A percentile compares a stretch with the other conserved stretches of the same genome.
These are phyloP conservation scores for Charaxes varanes DNA, from an alignment of 1,140 invertebrate genomes.

Conservation along the genomic window DNA sequence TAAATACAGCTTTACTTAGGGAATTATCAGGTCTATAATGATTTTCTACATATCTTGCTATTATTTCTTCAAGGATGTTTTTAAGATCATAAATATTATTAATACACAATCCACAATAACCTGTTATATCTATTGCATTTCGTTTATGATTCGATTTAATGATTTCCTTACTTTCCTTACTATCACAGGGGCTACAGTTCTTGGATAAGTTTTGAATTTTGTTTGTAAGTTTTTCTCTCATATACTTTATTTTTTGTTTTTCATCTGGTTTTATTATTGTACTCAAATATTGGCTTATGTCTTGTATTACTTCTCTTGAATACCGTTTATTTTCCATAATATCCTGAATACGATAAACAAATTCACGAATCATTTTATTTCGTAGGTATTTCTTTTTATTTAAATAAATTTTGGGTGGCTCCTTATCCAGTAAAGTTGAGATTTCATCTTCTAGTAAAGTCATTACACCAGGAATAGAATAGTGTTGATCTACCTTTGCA, in stretches of 20 bases:
- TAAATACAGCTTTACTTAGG: slow-evolving; percentile 24
- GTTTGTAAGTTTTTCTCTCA: not conserved
- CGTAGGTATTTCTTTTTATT: not conserved
- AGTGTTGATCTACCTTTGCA: too few species aligned
- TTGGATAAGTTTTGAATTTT: not conserved
- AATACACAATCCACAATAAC: not conserved
- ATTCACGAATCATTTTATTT: not conserved
- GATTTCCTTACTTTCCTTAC: not conserved
- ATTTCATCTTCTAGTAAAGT: not conserved
- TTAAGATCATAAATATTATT: slow-evolving; percentile 9
- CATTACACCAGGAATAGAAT: too few species aligned
- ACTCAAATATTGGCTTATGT: not conserved
- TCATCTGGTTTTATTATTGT: slow-evolving; percentile 2
- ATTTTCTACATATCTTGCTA: slow-evolving; percentile 32
- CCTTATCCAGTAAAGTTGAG: not conserved
- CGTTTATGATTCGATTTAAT: slow-evolving; percentile 4
- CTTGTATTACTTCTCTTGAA: not conserved
- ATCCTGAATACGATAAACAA: not conserved
- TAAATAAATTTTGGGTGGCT: not conserved
- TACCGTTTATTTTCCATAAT: not conserved
- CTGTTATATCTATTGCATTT: not conserved
- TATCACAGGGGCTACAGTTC: not conserved
- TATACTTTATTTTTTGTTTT: not conserved
- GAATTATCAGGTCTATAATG: slow-evolving; percentile 27
- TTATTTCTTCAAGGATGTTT: slow-evolving; percentile 26